A percentile compares a stretch with the other conserved stretches of the same genome.
Evolutionary conservation across 2,888 invertebrate species (phyloP).

Genomic region (Callosobruchus maculatus): DNA sequence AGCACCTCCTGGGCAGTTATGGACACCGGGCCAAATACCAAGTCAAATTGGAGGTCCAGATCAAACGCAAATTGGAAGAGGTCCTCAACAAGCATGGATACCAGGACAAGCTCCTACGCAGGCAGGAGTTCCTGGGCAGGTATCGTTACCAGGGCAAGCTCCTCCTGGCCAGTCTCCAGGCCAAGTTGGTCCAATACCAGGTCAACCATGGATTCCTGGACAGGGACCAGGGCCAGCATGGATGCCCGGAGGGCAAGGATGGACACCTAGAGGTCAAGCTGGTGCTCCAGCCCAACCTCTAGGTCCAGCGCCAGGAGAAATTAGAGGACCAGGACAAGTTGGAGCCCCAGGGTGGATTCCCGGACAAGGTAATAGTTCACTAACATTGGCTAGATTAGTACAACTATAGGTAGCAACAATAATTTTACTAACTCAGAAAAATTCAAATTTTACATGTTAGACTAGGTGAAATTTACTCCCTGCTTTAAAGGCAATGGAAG

Average conservation of each 20-base stretch:
- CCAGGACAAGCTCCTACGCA: neutral
- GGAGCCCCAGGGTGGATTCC: conserved; percentile 17
- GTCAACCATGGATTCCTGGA: conserved; percentile 14
- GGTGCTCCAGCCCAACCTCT: no score
- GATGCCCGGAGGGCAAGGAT: conserved; percentile 2
- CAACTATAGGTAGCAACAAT: no score
- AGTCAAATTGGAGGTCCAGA: conserved; percentile 12
- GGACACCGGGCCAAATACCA: conserved; percentile 13
- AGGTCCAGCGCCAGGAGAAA: conserved; percentile 11
- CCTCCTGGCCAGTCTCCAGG: conserved; percentile 14
- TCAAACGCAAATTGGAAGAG: conserved; percentile 9
- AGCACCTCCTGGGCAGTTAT: conserved; percentile 12
- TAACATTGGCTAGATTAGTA: no score
- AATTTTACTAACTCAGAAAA: no score
- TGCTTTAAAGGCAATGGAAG: no score
- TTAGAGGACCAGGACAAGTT: conserved; percentile 9
- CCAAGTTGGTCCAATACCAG: conserved; percentile 12
- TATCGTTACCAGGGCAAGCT: conserved; percentile 19
- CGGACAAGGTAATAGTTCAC: conserved; percentile 11
- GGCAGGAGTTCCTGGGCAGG: conserved; percentile 5
- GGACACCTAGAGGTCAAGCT: conserved; percentile 9
- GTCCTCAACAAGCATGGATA: conserved; percentile 2
- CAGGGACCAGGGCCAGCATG: no score
- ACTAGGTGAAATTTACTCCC: no score
- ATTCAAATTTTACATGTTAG: no score